phyloP scores from a whole-genome alignment of 2,113 vertebrate species.

The Lota lota region DNA sequence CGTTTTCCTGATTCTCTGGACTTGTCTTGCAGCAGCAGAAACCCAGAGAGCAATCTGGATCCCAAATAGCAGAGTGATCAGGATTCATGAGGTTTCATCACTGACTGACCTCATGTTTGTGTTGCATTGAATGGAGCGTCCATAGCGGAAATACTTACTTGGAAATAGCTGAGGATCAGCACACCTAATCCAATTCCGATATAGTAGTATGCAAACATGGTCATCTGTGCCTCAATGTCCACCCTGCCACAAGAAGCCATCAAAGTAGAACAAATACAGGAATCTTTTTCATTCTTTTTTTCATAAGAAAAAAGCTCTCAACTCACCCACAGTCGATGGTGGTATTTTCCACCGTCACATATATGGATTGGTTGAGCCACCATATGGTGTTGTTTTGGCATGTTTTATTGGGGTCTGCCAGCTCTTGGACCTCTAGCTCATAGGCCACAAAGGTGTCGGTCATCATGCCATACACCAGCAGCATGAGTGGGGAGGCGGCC shows the following conservation, averaged over 20 bases:
- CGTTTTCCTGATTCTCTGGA: conserved; percentile 61
- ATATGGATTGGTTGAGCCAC: conserved; percentile 69
- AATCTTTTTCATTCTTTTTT: neutral
- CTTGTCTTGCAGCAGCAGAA: conserved; percentile 65
- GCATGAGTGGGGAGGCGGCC: conserved; percentile 68
- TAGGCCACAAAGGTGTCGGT: conserved; percentile 75
- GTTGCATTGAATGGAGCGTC: neutral
- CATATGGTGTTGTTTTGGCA: conserved; percentile 64
- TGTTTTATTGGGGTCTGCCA: conserved; percentile 64
- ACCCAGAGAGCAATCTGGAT: conserved; percentile 73
- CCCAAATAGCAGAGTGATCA: neutral
- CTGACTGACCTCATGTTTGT: neutral
- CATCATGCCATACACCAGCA: conserved; percentile 73
- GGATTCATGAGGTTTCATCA: neutral
- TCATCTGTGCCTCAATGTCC: conserved; percentile 73
- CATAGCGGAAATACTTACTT: conserved; percentile 54
- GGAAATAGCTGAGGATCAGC: conserved; percentile 72
- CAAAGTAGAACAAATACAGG: neutral
- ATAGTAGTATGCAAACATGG: conserved; percentile 76
- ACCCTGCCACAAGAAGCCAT: conserved; percentile 55
- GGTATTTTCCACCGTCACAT: conserved; percentile 50
- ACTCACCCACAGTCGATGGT: conserved; percentile 71
- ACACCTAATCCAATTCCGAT: conserved; percentile 68
- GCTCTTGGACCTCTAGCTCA: conserved; percentile 62
- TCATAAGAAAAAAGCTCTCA: neutral